Evolutionary conservation across 2,888 invertebrate genomes (phyloP).

Genomic region (Nipponacmea schrenckii): DNA sequence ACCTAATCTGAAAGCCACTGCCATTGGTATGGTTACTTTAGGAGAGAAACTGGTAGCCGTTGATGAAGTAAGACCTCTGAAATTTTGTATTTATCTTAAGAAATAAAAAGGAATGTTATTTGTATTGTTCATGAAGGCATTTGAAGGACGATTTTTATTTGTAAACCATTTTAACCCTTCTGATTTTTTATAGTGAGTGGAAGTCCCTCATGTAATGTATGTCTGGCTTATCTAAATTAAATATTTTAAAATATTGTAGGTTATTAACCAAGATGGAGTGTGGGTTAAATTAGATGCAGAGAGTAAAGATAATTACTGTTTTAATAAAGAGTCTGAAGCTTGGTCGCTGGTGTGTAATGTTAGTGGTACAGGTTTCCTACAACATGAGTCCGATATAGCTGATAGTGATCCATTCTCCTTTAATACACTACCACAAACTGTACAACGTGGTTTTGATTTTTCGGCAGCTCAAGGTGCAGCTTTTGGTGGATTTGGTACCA

Average conservation of each 20-base stretch:
- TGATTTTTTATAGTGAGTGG: no score
- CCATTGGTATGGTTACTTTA: conserved; percentile 78
- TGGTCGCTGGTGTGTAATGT: conserved; percentile 79
- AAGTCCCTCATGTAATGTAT: no score
- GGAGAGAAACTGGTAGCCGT: conserved; percentile 76
- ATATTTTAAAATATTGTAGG: conserved; percentile 69
- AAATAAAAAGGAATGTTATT: not conserved
- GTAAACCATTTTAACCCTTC: no score
- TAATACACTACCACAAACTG: conserved; percentile 43
- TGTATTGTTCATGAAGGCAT: no score
- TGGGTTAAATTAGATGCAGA: conserved; percentile 92
- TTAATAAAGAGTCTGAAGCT: conserved; percentile 75
- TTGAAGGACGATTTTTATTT: no score
- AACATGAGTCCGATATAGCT: conserved; percentile 67
- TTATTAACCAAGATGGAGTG: conserved; percentile 93
- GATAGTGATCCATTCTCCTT: conserved; percentile 54
- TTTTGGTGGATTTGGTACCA: conserved; percentile 20
- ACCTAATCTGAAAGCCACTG: conserved; percentile 77
- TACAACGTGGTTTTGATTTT: conserved; percentile 73
- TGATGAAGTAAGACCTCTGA: conserved; percentile 72
- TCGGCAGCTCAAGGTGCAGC: conserved; percentile 44
- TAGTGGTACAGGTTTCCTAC: conserved; percentile 76
- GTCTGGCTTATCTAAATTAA: no score
- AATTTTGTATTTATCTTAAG: not conserved
- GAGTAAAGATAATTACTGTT: conserved; percentile 75